Conservation (phyloP, 2,113 vertebrate species). For the human region GRCh38 chr1:212073001-212073500, state of each 20-base stretch:
- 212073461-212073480: not conserved
- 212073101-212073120: conserved; percentile 60
- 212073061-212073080: too few species aligned
- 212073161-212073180: conserved; percentile 61
- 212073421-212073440: not conserved
- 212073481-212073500: not conserved
- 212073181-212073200: not conserved
- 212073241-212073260: not conserved
- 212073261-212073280: not conserved
- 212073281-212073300: not conserved
- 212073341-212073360: not conserved
- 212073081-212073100: conserved; percentile 53
- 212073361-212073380: not conserved
- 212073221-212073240: not conserved
- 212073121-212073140: conserved; percentile 52
- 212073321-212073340: not conserved
- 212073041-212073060: too few species aligned
- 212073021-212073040: not conserved
- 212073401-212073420: not conserved
- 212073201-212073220: not conserved
- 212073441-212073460: not conserved
- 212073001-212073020: too few species aligned
- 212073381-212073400: conserved; percentile 15
- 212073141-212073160: conserved; percentile 41
- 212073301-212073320: not conserved